Base-by-base conservation (phyloP, 2,113 vertebrate genomes). In the Phyllostomus hastatus region DNA sequence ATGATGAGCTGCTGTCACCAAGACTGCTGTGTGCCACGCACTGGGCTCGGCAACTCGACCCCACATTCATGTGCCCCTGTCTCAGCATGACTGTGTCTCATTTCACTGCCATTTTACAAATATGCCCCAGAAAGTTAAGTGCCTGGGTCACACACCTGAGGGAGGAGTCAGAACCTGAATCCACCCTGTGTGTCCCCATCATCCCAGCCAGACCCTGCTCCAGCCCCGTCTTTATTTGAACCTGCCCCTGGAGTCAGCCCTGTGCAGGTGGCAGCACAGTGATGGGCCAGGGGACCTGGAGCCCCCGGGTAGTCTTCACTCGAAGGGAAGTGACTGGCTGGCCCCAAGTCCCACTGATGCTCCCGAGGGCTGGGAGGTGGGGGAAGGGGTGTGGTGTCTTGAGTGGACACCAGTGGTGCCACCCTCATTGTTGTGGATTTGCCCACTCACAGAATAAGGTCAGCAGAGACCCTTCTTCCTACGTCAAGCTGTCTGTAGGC, bases 401-500 rank as follows among this genome's bases (percentile, higher is more conserved):
- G 43, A 26, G 67, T 14, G 66, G 28, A 38, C 41, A 41, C 38
- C n/a, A 22, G 59, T 26, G 17, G 26, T 10, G 24, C 33, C 48
- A 31, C 73, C 24, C 59, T 59, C 33, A 78, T 22, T 61, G n/a
- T 7, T 26, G 28, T 50, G 88, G 41, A 66, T 91, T 92, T 95
- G 48, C 24, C 38, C 28, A 16, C 72, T 93, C 67, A 46, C 90
- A 98, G 97, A 97, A 97, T 46, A 99, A 98, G 95, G 98, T 82
- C 92, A 98, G 98, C 57, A 91, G 96, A 88, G 98, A 98, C 54
- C 99, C 99, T 5, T 99, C 98, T 92, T 99, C 99, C 31, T 99
- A 98, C 0, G 99, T 99, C 95, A 98, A 99, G 97, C 97, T 99
- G 2, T 98, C 99, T 1, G 94, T 99, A 61, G 99, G 99, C 89